These are phyloP conservation scores for Neostethus bicornis DNA, from an alignment of 2,797 vertebrate species.

Conservation along the genomic window DNA sequence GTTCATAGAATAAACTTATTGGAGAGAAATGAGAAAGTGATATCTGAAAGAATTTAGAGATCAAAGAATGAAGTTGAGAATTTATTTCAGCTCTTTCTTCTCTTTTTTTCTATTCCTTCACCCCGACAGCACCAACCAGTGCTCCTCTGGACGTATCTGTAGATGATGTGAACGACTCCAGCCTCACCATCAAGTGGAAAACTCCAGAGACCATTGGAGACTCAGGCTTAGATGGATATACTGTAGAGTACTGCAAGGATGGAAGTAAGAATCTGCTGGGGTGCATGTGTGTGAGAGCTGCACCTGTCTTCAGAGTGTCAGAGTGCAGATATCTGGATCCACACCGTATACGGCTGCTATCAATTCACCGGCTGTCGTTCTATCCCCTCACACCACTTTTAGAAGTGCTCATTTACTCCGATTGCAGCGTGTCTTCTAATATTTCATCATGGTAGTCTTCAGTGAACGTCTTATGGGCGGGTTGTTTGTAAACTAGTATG, in stretches of 20 bases:
- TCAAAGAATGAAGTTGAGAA: no score
- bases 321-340: slow-evolving; percentile 57
- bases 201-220: slow-evolving; percentile 81
- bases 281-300: slow-evolving; percentile 45
- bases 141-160: slow-evolving; percentile 81
- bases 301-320: slow-evolving; percentile 78
- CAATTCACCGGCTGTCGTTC: slow-evolving; percentile 69
- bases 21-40: not conserved
- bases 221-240: slow-evolving; percentile 86
- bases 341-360: slow-evolving; percentile 71
- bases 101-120: not conserved
- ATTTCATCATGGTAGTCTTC: slow-evolving; percentile 51
- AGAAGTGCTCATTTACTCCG: slow-evolving; percentile 65
- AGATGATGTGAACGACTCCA: slow-evolving; percentile 85
- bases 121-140: slow-evolving; percentile 82
- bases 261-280: slow-evolving; percentile 83
- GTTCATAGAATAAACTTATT: not conserved
- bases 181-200: slow-evolving; percentile 87
- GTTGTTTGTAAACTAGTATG: slow-evolving; percentile 72
- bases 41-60: not conserved
- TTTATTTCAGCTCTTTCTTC: not conserved
- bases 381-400: slow-evolving; percentile 74
- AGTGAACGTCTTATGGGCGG: slow-evolving; percentile 47
- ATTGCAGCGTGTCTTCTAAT: slow-evolving; percentile 62
- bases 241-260: slow-evolving; percentile 88